Evolutionary conservation across 1,140 invertebrate genomes (phyloP).

Genomic region (Bicyclus anynana): DNA sequence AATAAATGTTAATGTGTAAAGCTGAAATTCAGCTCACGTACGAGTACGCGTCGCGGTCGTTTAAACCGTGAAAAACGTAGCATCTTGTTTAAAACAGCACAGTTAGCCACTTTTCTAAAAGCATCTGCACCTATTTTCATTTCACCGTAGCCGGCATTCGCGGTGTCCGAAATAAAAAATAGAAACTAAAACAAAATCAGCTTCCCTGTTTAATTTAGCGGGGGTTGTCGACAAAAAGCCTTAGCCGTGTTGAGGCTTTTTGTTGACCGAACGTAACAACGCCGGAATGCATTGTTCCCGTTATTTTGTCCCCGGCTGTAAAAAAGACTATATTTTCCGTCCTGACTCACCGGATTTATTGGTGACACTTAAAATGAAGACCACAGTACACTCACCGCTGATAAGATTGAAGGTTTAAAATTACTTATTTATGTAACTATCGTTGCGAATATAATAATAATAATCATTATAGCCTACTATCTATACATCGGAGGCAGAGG

Average conservation of each 20-base stretch:
- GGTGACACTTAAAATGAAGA: slow-evolving; percentile 36
- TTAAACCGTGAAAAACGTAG: slow-evolving; percentile 28
- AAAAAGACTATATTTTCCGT: slow-evolving; percentile 54
- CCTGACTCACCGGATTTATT: slow-evolving; percentile 52
- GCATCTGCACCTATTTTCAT: slow-evolving; percentile 33
- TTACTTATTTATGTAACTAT: too few relatives aligned
- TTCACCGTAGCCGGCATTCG: slow-evolving; percentile 16
- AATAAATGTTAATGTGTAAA: slow-evolving; percentile 22
- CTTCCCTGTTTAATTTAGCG: slow-evolving; percentile 70
- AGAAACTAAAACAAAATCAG: slow-evolving; percentile 62
- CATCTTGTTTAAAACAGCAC: slow-evolving; percentile 34
- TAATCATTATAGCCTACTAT: too few relatives aligned
- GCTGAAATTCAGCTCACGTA: slow-evolving; percentile 22
- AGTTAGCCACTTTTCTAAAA: slow-evolving; percentile 35
- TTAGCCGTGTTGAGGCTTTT: slow-evolving; percentile 57
- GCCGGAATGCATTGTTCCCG: slow-evolving; percentile 68
- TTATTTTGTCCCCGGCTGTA: slow-evolving; percentile 53
- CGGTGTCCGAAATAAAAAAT: slow-evolving; percentile 39
- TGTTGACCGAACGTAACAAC: slow-evolving; percentile 63
- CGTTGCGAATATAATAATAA: too few relatives aligned
- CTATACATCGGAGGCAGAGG: too few relatives aligned
- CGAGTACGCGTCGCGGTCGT: slow-evolving; percentile 15
- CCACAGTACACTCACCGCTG: slow-evolving; percentile 28
- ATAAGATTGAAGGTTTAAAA: slow-evolving; percentile 5
- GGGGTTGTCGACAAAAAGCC: slow-evolving; percentile 63